Percentiles rank a stretch among this genome's conserved stretches.
Conservation (phyloP, 2,113 vertebrate genomes). For the Saguinus midas region DNA sequence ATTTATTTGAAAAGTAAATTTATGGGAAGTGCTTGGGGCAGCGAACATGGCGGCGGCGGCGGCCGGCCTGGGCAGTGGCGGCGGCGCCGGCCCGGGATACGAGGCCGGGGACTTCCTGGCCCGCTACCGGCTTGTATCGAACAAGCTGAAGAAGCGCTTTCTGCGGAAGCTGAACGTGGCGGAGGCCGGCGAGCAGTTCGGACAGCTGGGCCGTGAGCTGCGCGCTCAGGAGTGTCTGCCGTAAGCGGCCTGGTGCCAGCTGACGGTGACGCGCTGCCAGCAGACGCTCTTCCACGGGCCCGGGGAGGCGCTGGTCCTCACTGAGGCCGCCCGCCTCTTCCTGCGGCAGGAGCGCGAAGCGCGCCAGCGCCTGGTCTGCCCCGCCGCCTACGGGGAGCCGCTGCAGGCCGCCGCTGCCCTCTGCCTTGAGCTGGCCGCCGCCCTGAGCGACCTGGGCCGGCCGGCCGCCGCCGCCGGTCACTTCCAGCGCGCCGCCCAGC, state of each 20-base stretch:
- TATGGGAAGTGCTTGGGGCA: background rate
- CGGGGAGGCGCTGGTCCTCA: conserved; percentile 92
- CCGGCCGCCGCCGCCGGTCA: conserved; percentile 89
- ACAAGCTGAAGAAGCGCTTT: conserved; percentile 95
- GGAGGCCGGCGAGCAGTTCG: conserved; percentile 96
- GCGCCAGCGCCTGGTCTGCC: conserved; percentile 87
- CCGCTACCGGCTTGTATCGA: conserved; percentile 93
- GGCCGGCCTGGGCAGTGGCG: background rate
- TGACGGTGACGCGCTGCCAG: conserved; percentile 90
- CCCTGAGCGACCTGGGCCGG: conserved; percentile 89
- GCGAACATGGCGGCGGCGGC: background rate
- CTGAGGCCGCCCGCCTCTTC: conserved; percentile 91
- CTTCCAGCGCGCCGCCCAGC: conserved; percentile 90
- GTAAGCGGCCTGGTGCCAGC: conserved; percentile 92
- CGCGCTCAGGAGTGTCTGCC: conserved; percentile 95
- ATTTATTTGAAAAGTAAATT: background rate
- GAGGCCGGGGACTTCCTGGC: conserved; percentile 91
- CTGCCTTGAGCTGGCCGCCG: conserved; percentile 91
- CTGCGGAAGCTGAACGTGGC: conserved; percentile 96
- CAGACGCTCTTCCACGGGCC: conserved; percentile 95
- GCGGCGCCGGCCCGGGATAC: conserved; percentile 49
- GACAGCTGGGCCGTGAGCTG: conserved; percentile 93
- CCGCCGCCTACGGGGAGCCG: conserved; percentile 89
- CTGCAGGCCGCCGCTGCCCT: conserved; percentile 93
- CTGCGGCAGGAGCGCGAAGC: conserved; percentile 91